Evolutionary conservation across 2,797 vertebrate species (phyloP).

Genomic region (Tapirus indicus): DNA sequence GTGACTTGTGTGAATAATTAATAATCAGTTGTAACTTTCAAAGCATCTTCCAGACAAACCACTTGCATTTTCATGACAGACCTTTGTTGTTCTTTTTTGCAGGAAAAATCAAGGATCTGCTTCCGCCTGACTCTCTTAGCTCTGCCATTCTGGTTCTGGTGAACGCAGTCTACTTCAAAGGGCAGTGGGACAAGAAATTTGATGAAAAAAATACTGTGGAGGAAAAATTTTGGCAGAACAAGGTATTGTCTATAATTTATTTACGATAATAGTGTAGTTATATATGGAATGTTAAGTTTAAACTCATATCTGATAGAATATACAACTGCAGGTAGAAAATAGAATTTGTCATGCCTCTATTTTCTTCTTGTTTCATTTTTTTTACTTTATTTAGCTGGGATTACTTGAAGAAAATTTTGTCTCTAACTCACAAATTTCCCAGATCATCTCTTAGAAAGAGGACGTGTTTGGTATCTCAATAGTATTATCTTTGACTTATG

Average conservation of each 20-base stretch:
- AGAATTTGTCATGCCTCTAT: accelerated
- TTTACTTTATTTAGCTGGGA: neutral
- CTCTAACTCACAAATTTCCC: neutral
- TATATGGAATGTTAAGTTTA: neutral
- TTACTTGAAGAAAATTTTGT: neutral
- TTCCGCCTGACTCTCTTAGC: slow-evolving; percentile 83
- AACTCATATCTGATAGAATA: neutral
- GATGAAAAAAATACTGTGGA: slow-evolving; percentile 87
- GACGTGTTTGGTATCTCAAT: neutral
- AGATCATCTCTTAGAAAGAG: neutral
- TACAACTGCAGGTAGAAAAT: neutral
- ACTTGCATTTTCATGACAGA: neutral
- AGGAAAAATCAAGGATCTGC: slow-evolving; percentile 93
- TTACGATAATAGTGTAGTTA: neutral
- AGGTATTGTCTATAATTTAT: slow-evolving; percentile 82
- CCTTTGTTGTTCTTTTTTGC: neutral
- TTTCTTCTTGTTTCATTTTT: neutral
- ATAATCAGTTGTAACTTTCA: neutral
- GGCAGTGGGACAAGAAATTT: slow-evolving; percentile 90
- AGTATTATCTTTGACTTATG: neutral
- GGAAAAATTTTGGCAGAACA: slow-evolving; percentile 89
- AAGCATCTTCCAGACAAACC: neutral
- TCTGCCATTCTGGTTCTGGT: slow-evolving; percentile 90
- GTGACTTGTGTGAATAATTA: neutral
- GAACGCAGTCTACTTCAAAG: slow-evolving; percentile 95